phyloP scores from a whole-genome alignment of 2,113 vertebrate genomes.

The Upupa epops region DNA sequence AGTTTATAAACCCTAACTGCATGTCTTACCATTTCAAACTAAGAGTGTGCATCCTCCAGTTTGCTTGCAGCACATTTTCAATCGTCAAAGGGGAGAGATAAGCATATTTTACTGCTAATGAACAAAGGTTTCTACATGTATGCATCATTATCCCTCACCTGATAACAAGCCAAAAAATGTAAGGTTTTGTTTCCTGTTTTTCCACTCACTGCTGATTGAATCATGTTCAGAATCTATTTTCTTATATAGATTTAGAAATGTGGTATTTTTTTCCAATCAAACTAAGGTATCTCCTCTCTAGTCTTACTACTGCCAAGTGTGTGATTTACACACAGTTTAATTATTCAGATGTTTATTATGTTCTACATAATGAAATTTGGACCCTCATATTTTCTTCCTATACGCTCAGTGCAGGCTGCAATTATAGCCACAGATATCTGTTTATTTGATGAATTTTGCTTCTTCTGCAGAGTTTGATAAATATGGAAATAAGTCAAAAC shows the following conservation, averaged over 20 bases:
- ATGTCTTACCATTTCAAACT: background rate
- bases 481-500: constrained; percentile 97
- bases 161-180: constrained; percentile 53
- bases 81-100: constrained; percentile 7
- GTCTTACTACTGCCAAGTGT: constrained; percentile 78
- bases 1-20: constrained; percentile 24
- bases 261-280: constrained; percentile 71
- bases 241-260: constrained; percentile 53
- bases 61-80: constrained; percentile 23
- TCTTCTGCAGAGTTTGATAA: constrained; percentile 95
- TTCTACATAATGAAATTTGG: constrained; percentile 89
- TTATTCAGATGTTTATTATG: constrained; percentile 94
- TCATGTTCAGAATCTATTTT: constrained; percentile 55
- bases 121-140: constrained; percentile 56
- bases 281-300: constrained; percentile 73
- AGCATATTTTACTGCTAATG: constrained; percentile 50
- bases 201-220: constrained; percentile 48
- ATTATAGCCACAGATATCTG: constrained; percentile 94
- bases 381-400: constrained; percentile 86
- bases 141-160: constrained; percentile 15
- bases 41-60: constrained; percentile 8
- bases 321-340: constrained; percentile 89
- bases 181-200: constrained; percentile 39
- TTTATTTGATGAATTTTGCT: constrained; percentile 98
- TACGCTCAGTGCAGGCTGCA: constrained; percentile 83